Evolutionary conservation across 2,888 invertebrate species (phyloP).

Genomic region (Sclerodermus sp.): DNA sequence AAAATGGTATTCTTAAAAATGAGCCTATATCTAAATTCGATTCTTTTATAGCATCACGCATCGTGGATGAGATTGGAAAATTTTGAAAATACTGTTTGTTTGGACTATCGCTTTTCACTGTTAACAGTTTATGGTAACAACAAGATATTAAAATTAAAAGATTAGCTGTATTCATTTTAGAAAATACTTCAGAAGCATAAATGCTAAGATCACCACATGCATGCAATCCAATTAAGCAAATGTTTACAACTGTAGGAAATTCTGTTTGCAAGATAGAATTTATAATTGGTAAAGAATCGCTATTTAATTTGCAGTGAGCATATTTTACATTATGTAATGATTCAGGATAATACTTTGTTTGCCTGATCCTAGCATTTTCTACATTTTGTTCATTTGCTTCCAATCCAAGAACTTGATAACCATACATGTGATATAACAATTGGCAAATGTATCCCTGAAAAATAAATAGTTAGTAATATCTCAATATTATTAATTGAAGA

Average conservation of each 20-base stretch:
- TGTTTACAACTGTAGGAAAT: conserved; percentile 45
- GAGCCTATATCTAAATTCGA: conserved; percentile 44
- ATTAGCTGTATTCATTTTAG: conserved; percentile 61
- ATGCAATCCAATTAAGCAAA: conserved; percentile 69
- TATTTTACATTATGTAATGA: conserved; percentile 64
- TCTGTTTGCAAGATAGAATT: conserved; percentile 54
- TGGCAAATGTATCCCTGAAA: conserved; percentile 74
- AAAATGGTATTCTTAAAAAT: conserved; percentile 67
- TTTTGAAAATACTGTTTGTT: conserved; percentile 60
- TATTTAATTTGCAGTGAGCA: conserved; percentile 62
- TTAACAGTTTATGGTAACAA: conserved; percentile 74
- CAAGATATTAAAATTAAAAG: conserved; percentile 73
- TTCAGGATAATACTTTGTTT: conserved; percentile 61
- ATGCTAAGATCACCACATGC: conserved; percentile 78
- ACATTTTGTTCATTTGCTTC: conserved; percentile 66
- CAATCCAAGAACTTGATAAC: conserved; percentile 67
- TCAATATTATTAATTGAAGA: conserved; percentile 1
- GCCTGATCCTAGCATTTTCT: conserved; percentile 63
- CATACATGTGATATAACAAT: conserved; percentile 63
- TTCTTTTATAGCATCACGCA: conserved; percentile 55
- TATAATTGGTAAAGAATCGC: conserved; percentile 60
- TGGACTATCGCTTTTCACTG: conserved; percentile 20
- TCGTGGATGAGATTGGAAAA: conserved; percentile 67
- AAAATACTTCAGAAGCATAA: conserved; percentile 68
- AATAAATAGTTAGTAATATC: conserved; percentile 5